Evolutionary conservation across 2,113 vertebrate genomes (phyloP).

Genomic region (Apodemus speciosus): DNA sequence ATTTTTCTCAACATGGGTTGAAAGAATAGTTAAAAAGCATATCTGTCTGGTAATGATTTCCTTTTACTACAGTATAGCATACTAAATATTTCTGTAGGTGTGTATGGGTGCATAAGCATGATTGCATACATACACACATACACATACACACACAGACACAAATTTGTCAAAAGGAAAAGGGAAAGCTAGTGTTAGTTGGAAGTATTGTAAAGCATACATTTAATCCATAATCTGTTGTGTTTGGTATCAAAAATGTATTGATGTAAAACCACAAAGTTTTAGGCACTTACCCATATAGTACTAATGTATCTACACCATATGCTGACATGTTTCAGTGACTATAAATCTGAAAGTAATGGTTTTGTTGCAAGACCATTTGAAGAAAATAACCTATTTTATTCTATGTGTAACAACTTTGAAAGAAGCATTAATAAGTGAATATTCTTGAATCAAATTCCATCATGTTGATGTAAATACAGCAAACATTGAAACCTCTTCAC

Average conservation of each 20-base stretch:
- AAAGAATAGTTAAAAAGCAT: neutral
- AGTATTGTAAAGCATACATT: neutral
- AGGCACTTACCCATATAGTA: neutral
- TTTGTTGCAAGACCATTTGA: neutral
- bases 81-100: neutral
- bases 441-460: neutral
- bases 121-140: neutral
- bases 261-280: neutral
- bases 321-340: conserved; percentile 31
- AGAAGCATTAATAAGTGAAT: conserved; percentile 33
- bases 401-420: conserved; percentile 27
- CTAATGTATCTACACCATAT: conserved; percentile 22
- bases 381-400: conserved; percentile 22
- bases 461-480: conserved; percentile 12
- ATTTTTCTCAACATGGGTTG: neutral
- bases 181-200: neutral
- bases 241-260: conserved; percentile 18
- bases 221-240: neutral
- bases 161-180: neutral
- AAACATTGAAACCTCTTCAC: neutral
- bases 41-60: neutral
- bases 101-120: neutral
- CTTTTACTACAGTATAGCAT: neutral
- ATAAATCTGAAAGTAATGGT: conserved; percentile 1
- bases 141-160: neutral